Evolutionary conservation across 2,888 invertebrate species (phyloP), one percentile per base, ranked within the genome.

Genomic region (Andrena haemorrhoa): DNA sequence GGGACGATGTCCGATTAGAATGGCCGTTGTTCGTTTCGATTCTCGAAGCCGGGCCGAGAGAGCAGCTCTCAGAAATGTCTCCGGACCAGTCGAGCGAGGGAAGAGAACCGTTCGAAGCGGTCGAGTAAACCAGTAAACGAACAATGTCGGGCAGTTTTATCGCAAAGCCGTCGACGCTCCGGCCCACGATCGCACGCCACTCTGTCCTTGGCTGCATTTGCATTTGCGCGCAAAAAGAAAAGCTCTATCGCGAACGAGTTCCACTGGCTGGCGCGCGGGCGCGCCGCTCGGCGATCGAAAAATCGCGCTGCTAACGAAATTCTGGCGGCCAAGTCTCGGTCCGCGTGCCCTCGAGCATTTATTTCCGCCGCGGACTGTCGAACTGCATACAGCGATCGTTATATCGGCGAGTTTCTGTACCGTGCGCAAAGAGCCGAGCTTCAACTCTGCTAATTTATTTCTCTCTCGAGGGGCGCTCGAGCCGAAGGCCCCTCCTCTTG

Each of bases 201-300:
- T 20, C 23, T 20, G 83, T 65, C 82, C 82, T 82, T 77, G 83
- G 56, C 26, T 72, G 75, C 65, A 83, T 83, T 83, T 73, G 82
- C 82, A 82, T 82, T 81, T 66, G 41, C 74, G 58, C 58, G 82
- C 64, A 58, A 56, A 71, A 61, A 63, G 35, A 56, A 41, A 74
- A 56, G 33, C 26, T 49, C n/a, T 58, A 69, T 51, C 49, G 61
- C 63, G 73, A 66, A 66, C 51, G 41, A 64, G 70, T 51, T 53
- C 35, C 41, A 58, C 58, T 58, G 71, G 23, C 64, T 41, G 10
- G 29, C 56, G 35, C 12, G 53, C 80, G 65, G 60, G 53, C 75
- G 53, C 75, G 58, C n/a, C 16, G 66, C 23, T 41, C 53, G 23
- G 41, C 49, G 63, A 75, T 61, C 61, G 29, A 75, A 51, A 33